Evolutionary conservation across 2,888 invertebrate species (phyloP).

Genomic region (Aphodius sticticus): DNA sequence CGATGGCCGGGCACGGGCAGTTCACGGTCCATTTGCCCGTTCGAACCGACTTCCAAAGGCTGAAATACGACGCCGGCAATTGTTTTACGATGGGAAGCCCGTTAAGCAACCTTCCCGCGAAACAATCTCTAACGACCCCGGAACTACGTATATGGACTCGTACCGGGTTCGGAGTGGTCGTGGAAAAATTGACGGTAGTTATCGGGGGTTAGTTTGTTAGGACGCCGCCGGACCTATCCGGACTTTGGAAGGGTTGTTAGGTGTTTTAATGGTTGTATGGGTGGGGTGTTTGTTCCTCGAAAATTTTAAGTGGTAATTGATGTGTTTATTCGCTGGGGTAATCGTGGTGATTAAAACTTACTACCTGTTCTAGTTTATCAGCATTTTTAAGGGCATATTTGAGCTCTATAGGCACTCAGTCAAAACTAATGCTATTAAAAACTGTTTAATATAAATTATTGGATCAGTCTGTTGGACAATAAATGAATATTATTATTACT

Average conservation of each 20-base stretch:
- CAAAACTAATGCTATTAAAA: no score
- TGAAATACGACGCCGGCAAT: background rate
- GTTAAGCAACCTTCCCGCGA: background rate
- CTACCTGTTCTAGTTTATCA: background rate
- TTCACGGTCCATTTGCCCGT: background rate
- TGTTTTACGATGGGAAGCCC: background rate
- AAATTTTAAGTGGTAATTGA: background rate
- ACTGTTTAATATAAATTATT: no score
- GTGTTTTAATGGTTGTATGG: background rate
- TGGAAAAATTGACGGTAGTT: background rate
- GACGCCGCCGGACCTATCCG: background rate
- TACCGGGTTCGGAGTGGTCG: background rate
- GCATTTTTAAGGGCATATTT: no score
- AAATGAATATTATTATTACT: no score
- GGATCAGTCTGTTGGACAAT: no score
- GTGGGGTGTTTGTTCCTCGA: background rate
- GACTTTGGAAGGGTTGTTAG: background rate
- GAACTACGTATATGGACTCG: background rate
- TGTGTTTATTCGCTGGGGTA: background rate
- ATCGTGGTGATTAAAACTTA: background rate
- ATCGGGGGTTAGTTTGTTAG: background rate
- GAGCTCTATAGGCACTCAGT: no score
- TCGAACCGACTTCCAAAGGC: background rate
- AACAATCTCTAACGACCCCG: background rate
- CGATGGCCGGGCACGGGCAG: background rate